Percentiles rank a stretch among this genome's conserved stretches.
phyloP scores from a whole-genome alignment of 2,797 vertebrate species.

The Chloroceryle inda region DNA sequence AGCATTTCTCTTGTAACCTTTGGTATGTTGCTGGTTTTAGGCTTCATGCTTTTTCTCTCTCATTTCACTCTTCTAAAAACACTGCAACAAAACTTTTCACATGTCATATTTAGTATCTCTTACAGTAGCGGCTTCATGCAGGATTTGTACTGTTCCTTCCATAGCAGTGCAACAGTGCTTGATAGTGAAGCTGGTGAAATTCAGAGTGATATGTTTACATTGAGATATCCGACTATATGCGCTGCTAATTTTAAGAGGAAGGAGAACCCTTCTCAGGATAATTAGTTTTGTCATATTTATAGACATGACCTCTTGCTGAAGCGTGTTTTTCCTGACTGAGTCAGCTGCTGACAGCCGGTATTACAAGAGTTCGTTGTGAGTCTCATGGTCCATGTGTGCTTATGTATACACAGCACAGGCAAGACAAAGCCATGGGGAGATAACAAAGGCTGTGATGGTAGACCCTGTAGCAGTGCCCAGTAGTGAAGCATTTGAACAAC shows the following conservation, averaged over 20 bases:
- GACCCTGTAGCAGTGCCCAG: neutral
- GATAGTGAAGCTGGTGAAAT: constrained; percentile 22
- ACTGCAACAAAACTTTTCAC: neutral
- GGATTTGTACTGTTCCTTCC: neutral
- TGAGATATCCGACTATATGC: neutral
- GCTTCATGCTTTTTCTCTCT: neutral
- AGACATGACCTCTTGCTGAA: neutral
- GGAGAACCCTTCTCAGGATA: constrained; percentile 20
- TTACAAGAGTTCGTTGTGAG: constrained; percentile 23
- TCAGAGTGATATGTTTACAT: constrained; percentile 38
- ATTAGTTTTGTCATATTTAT: constrained; percentile 50
- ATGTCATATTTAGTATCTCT: neutral
- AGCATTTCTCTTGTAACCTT: neutral
- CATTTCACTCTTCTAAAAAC: neutral
- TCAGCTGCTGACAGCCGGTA: constrained; percentile 5
- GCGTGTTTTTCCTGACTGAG: neutral
- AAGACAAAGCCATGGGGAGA: neutral
- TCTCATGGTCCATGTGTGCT: neutral
- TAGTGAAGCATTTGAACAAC: neutral
- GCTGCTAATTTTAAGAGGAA: constrained; percentile 54
- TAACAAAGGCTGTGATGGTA: neutral
- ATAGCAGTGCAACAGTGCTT: neutral
- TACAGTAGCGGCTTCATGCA: neutral
- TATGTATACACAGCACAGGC: neutral
- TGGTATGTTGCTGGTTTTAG: neutral